These are phyloP conservation scores for Mamestra configurata DNA, from an alignment of 1,140 invertebrate genomes.

Conservation along the genomic window DNA sequence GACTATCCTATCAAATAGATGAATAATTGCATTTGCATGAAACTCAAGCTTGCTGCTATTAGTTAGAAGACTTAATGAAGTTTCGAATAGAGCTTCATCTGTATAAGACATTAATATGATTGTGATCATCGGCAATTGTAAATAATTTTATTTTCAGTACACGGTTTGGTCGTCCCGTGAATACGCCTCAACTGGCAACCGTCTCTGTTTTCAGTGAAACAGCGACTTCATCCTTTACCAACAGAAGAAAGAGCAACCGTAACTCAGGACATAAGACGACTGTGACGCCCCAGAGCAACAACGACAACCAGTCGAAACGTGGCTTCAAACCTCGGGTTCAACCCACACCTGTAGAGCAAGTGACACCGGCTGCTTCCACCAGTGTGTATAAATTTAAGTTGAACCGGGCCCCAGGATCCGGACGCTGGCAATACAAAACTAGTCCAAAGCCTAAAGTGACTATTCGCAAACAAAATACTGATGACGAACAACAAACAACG, in stretches of 20 bases:
- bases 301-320: slow-evolving; percentile 85
- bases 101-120: slow-evolving; percentile 22
- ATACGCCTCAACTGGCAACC: slow-evolving; percentile 88
- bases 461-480: slow-evolving; percentile 92
- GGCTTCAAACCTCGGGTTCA: slow-evolving; percentile 90
- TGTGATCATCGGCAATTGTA: slow-evolving; percentile 52
- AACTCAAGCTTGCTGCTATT: slow-evolving; percentile 8
- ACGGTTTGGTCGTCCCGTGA: slow-evolving; percentile 84
- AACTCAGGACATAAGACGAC: slow-evolving; percentile 83
- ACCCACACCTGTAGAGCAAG: slow-evolving; percentile 87
- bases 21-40: slow-evolving; percentile 44
- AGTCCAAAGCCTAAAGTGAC: slow-evolving; percentile 94
- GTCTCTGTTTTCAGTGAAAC: slow-evolving; percentile 90
- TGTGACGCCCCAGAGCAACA: slow-evolving; percentile 80
- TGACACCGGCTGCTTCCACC: slow-evolving; percentile 83
- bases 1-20: slow-evolving; percentile 43
- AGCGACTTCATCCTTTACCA: slow-evolving; percentile 81
- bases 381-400: slow-evolving; percentile 93
- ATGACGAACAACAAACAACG: slow-evolving; percentile 86
- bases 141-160: slow-evolving; percentile 83
- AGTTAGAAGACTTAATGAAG: neutral
- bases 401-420: slow-evolving; percentile 90
- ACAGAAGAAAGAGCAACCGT: slow-evolving; percentile 83
- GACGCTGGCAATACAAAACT: slow-evolving; percentile 96
- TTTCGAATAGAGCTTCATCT: neutral